Evolutionary conservation across 1,140 invertebrate genomes (phyloP).

Genomic region (Brachionus koreanus): DNA sequence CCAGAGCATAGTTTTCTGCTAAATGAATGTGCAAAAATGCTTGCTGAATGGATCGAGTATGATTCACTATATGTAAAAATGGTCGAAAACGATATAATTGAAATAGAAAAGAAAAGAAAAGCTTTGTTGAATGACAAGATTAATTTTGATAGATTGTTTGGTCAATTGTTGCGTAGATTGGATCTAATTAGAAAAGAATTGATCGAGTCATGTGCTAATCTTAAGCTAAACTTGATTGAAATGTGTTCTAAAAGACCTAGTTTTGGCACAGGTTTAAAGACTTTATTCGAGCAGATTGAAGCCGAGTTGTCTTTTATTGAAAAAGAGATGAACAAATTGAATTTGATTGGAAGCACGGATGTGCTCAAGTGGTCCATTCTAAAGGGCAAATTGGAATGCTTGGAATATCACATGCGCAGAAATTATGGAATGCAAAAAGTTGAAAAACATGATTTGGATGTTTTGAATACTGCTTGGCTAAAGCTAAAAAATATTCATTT

Average conservation of each 20-base stretch:
- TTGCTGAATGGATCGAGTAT: conserved; percentile 22
- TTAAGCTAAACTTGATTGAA: not conserved
- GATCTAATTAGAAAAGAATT: not conserved
- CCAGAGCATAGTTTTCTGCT: not conserved
- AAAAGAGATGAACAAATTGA: conserved; percentile 9
- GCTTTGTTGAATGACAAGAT: not conserved
- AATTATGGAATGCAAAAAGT: not conserved
- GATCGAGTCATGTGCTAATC: not conserved
- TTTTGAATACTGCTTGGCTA: not conserved
- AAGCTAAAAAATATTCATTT: not conserved
- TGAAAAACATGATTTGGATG: conserved; percentile 11
- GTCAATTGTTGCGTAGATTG: not conserved
- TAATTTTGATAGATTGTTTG: not conserved
- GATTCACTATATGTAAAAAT: not conserved
- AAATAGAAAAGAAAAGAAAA: not conserved
- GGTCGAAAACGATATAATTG: not conserved
- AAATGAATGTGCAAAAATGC: not conserved
- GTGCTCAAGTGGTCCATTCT: not conserved
- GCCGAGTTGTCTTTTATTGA: not conserved
- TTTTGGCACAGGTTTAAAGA: not conserved
- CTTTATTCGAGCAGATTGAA: not conserved
- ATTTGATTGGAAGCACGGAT: not conserved
- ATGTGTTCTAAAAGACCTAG: not conserved
- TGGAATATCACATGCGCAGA: not conserved
- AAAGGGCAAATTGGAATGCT: not conserved